Evolutionary conservation across 2,797 vertebrate species (phyloP).

Genomic region (Diceros bicornis): DNA sequence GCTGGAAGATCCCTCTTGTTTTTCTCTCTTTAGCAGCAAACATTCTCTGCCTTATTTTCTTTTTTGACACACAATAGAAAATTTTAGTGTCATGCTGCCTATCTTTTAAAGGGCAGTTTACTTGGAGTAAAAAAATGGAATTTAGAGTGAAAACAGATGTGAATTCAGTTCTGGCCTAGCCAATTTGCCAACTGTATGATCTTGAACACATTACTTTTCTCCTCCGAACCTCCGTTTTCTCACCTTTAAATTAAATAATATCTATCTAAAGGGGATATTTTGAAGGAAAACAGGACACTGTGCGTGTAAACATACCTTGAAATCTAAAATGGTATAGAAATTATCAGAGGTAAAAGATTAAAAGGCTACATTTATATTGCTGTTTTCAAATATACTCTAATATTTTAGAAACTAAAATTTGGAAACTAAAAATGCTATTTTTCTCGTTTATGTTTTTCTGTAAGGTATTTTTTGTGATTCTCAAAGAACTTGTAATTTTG

Average conservation of each 20-base stretch:
- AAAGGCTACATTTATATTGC: not conserved
- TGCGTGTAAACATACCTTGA: not conserved
- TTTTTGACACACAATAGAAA: not conserved
- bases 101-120: not conserved
- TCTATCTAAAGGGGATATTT: not conserved
- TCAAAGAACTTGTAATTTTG: constrained; percentile 18
- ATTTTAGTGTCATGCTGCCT: not conserved
- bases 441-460: constrained; percentile 6
- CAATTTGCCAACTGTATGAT: not conserved
- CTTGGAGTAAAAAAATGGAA: not conserved
- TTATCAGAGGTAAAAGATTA: not conserved
- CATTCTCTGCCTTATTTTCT: not conserved
- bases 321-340: constrained; percentile 31
- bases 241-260: constrained; percentile 47
- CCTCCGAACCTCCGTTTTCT: not conserved
- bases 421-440: constrained; percentile 5
- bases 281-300: not conserved
- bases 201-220: constrained; percentile 1
- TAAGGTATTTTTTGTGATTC: constrained; percentile 35
- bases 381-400: not conserved
- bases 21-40: not conserved
- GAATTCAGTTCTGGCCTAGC: not conserved
- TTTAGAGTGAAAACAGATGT: not conserved
- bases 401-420: constrained; percentile 46
- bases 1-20: not conserved